These are phyloP conservation scores for Sebastes glaucus DNA, from an alignment of 2,797 vertebrate genomes.

Conservation along the genomic window DNA sequence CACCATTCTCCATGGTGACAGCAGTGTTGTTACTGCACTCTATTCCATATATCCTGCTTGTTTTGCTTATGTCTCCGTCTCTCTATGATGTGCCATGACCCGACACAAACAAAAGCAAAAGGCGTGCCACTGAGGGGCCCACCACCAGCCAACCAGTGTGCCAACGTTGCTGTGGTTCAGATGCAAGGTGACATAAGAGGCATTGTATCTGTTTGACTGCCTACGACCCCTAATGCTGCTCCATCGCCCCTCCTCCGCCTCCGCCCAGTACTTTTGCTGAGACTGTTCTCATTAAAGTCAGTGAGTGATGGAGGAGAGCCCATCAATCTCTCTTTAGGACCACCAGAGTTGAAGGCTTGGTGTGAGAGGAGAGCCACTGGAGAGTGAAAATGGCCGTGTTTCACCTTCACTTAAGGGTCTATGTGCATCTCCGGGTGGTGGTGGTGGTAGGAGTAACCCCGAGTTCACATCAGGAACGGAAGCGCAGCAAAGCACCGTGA, in stretches of 20 bases:
- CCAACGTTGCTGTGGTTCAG: neutral
- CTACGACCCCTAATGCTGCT: neutral
- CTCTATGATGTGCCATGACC: neutral
- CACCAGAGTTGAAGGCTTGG: conserved; percentile 62
- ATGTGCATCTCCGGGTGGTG: neutral
- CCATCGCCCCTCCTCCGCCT: neutral
- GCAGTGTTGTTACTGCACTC: neutral
- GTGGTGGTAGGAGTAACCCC: neutral
- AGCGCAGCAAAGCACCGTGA: too few species aligned
- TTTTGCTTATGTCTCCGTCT: neutral
- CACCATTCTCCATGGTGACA: neutral
- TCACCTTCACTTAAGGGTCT: neutral
- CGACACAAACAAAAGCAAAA: neutral
- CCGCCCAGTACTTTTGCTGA: conserved; percentile 38
- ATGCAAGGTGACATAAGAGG: conserved; percentile 11
- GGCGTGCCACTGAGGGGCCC: neutral
- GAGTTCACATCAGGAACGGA: too few species aligned
- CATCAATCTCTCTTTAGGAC: conserved; percentile 68
- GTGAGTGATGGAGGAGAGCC: conserved; percentile 57
- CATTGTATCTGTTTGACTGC: conserved; percentile 26
- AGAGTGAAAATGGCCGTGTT: conserved; percentile 20
- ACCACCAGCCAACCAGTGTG: neutral
- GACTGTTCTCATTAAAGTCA: conserved; percentile 63
- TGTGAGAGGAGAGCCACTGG: conserved; percentile 18
- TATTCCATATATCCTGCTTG: neutral